Evolutionary conservation across 1,140 invertebrate species (phyloP), one percentile per base, ranked within the genome.

Genomic region (Solenopsis invicta): DNA sequence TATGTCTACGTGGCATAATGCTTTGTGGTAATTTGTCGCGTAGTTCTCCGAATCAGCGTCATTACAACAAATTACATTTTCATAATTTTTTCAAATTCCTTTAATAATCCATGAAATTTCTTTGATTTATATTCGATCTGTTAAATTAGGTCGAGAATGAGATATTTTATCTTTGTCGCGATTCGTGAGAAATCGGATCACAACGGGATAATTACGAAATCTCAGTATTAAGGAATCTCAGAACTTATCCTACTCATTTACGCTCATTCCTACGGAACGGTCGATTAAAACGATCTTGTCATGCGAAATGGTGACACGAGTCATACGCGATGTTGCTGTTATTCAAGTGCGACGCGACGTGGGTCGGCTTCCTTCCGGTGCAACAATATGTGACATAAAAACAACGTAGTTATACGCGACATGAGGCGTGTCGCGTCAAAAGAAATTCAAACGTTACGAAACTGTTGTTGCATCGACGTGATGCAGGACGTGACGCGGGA

Each of bases 391-490:
- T 24, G 80, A 78, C 72, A 77, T 34, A 41, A 72, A 72, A 72
- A 48, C 34, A 75, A 66, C 29, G 78, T 84, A 69, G 54, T 69
- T 69, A 48, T 41, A 29, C 45, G 10, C 29, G 12, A 81, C 21
- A 59, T n/a, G 77, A 54, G 41, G 64, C 34, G 13, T 34, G 24
- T 45, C 52, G 67, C 54, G n/a, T 72, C 8, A 74, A 69, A 82
- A 82, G 66, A 72, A 64, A 74, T 50, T 84, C 54, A 48, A 84
- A 61, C 9, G 54, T 84, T 74, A 50, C 24, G 80, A 84, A 84
- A 84, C 29, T 29, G 10, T 37, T 59, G 18, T 34, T 61, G 41
- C 24, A 59, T 37, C 16, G 34, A 52, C 45, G 13, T 54, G 50
- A 16, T n/a, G 16, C 48, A 41, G 41, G 12, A 45, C 13, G 24